These are phyloP conservation scores for Garrulus glandarius DNA, from an alignment of 2,797 vertebrate genomes.

Conservation along the genomic window DNA sequence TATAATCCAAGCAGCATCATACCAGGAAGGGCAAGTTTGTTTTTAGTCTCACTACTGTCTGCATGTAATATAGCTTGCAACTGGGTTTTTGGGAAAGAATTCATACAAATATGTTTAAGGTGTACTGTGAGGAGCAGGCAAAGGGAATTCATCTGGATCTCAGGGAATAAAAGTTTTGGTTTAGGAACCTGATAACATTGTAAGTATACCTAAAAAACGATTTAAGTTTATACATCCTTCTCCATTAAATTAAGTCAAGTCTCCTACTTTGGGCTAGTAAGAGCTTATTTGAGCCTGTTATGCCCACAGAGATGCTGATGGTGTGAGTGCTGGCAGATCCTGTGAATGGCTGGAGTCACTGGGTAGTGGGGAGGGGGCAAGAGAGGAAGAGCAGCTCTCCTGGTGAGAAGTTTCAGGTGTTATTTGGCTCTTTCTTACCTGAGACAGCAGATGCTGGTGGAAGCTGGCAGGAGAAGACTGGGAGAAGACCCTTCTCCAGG, in stretches of 20 bases:
- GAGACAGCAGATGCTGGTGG: background rate
- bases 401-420: background rate
- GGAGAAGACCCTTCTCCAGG: background rate
- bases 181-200: background rate
- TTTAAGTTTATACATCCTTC: background rate
- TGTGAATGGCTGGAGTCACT: background rate
- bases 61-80: background rate
- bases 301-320: background rate
- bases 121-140: background rate
- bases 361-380: background rate
- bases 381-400: background rate
- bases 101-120: background rate
- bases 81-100: background rate
- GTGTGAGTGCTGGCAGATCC: background rate
- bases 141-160: background rate
- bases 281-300: background rate
- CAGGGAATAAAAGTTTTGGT: background rate
- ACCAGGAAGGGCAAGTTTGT: background rate
- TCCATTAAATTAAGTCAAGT: background rate
- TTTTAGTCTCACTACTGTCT: background rate
- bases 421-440: background rate
- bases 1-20: background rate
- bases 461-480: background rate
- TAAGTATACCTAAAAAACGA: background rate
- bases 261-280: background rate